Base-by-base conservation (phyloP, 2,113 vertebrate genomes). In the Spheniscus mendiculus region DNA sequence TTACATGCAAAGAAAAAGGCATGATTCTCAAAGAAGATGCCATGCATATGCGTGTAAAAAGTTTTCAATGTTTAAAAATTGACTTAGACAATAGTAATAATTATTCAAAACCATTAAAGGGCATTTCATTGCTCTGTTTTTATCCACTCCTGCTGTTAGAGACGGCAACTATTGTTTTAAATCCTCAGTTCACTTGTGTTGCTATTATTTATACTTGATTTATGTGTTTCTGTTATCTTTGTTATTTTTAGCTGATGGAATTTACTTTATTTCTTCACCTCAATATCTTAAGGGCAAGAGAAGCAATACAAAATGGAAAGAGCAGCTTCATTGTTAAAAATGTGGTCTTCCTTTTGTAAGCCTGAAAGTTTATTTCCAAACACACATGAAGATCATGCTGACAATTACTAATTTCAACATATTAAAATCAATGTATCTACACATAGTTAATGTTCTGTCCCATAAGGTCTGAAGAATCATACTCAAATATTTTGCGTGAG, bases 211-310 rank as follows among this genome's bases (percentile, higher is more conserved):
- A 90, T 81, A 86, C 20, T 93, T 97, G 96, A 97, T 97, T 96
- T 97, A 97, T 97, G 95, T 86, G 87, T 78, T 89, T 97, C 88
- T 93, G 84, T 94, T 97, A 96, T 96, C 96, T 94, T 90, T 95
- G 76, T 94, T 97, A 93, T 95, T 96, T 96, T 94, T 95, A 95
- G 89, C 45, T 91, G 95, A 97, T 97, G 66, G 93, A 97, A 97
- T 95, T 95, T 93, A 82, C 45, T 92, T 95, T 65, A 96, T 94
- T 97, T 96, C 84, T 96, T 98, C 96, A 96, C 92, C 94, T 90
- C 95, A 95, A 93, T 97, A 96, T 96, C 96, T 96, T 84, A 95
- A 96, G 96, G 95, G 93, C 96, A 97, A 67, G 58, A 88, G 63
- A 93, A 96, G 73, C 65, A 91, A 89, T 78, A 80, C 13, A 87